These are phyloP conservation scores for Melanotaenia nigrans DNA, from an alignment of 2,797 vertebrate species.

Conservation along the genomic window DNA sequence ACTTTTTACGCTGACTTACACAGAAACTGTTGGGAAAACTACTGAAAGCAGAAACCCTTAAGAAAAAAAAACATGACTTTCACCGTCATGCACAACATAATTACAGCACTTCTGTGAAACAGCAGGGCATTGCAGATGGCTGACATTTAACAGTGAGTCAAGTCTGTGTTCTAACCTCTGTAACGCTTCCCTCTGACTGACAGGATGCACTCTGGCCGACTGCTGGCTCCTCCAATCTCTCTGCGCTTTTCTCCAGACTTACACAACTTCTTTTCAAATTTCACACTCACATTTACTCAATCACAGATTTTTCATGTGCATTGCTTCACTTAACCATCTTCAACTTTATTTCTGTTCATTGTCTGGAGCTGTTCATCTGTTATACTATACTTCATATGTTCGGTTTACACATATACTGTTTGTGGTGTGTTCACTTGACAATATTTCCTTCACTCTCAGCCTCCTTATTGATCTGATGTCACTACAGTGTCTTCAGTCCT, in stretches of 20 bases:
- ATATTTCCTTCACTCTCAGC: conserved; percentile 30
- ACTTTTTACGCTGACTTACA: not conserved
- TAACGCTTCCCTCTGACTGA: conserved; percentile 64
- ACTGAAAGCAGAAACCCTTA: not conserved
- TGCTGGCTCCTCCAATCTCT: conserved; percentile 22
- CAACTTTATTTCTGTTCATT: not conserved
- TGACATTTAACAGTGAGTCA: conserved; percentile 64
- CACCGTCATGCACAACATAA: conserved; percentile 18
- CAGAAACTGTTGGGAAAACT: conserved; percentile 17
- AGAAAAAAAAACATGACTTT: conserved; percentile 11
- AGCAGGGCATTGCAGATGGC: conserved; percentile 44
- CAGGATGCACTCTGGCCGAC: conserved; percentile 57
- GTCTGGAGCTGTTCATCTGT: not conserved
- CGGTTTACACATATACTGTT: not conserved
- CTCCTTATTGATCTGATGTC: conserved; percentile 27
- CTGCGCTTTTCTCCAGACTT: not conserved
- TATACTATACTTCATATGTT: not conserved
- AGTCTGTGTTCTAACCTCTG: conserved; percentile 63
- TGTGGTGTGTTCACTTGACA: conserved; percentile 19
- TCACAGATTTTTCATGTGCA: not conserved
- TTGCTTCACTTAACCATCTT: not conserved
- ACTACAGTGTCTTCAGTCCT: conserved; percentile 41
- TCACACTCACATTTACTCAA: not conserved
- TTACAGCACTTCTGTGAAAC: conserved; percentile 13
- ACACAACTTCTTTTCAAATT: conserved; percentile 10